Conservation (phyloP, 1,140 invertebrate genomes). For the Bombyx mandarina region DNA sequence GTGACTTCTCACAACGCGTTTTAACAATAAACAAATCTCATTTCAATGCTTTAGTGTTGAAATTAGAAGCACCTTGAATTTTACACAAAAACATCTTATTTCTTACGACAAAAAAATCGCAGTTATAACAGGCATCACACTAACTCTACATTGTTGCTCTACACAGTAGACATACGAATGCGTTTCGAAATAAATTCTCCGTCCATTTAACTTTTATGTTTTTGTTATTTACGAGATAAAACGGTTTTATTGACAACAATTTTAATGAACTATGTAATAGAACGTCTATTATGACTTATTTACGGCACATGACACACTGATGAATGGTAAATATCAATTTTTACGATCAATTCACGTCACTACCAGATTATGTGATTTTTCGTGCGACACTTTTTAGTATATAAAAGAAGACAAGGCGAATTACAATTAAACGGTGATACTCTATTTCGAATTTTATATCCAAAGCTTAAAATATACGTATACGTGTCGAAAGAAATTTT, state of each 20-base stretch:
- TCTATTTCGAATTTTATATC: conserved; percentile 51
- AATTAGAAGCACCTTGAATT: neutral
- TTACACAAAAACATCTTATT: neutral
- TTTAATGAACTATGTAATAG: too few relatives aligned
- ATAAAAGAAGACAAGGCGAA: neutral
- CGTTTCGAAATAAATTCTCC: conserved; percentile 67
- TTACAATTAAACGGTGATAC: conserved; percentile 28
- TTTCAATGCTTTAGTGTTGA: too few relatives aligned
- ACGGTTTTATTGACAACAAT: too few relatives aligned
- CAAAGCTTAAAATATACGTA: conserved; percentile 51
- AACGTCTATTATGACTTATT: too few relatives aligned
- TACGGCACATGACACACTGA: too few relatives aligned
- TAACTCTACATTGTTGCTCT: conserved; percentile 57
- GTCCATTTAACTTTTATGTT: conserved; percentile 8
- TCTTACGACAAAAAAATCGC: neutral
- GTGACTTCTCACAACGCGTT: neutral
- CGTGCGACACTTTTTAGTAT: too few relatives aligned
- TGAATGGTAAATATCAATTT: too few relatives aligned
- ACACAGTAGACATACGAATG: conserved; percentile 69
- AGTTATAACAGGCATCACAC: conserved; percentile 29
- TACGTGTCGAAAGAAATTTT: conserved; percentile 55
- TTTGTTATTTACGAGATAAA: conserved; percentile 1
- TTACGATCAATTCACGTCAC: too few relatives aligned
- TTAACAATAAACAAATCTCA: neutral
- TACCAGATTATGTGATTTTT: too few relatives aligned